Conservation (phyloP, 1,140 invertebrate species). For the Pogonomyrmex californicus region DNA sequence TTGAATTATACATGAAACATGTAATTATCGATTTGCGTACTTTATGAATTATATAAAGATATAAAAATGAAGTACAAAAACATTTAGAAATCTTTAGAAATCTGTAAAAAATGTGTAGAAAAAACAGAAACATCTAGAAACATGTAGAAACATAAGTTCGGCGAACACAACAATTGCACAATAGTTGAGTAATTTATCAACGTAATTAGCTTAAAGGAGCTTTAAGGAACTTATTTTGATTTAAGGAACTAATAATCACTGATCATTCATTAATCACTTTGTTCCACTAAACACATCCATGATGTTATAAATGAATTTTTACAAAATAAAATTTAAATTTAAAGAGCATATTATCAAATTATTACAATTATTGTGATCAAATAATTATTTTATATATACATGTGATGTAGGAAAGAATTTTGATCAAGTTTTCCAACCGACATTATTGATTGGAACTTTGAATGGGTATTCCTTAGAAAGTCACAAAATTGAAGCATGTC, state of each 20-base stretch:
- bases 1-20: neutral
- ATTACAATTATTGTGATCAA: constrained; percentile 2
- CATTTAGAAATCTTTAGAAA: too few relatives aligned
- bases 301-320: neutral
- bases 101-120: too few relatives aligned
- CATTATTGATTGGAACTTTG: constrained; percentile 85
- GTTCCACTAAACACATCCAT: too few relatives aligned
- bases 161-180: too few relatives aligned
- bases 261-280: too few relatives aligned
- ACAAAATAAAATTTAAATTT: constrained; percentile 32
- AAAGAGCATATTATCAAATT: constrained; percentile 17
- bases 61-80: too few relatives aligned
- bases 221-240: too few relatives aligned
- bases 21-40: neutral
- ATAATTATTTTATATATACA: neutral
- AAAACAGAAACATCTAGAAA: too few relatives aligned
- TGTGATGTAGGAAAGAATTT: constrained; percentile 83
- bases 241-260: too few relatives aligned
- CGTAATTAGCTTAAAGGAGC: too few relatives aligned
- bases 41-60: constrained; percentile 24
- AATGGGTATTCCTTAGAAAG: constrained; percentile 86
- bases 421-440: constrained; percentile 84
- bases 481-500: constrained; percentile 82
- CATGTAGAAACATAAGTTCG: too few relatives aligned
- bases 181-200: too few relatives aligned